A percentile compares a stretch with the other conserved stretches of the same genome.
Evolutionary conservation across 2,888 invertebrate genomes (phyloP).

Genomic region (Cheilosia vernalis): DNA sequence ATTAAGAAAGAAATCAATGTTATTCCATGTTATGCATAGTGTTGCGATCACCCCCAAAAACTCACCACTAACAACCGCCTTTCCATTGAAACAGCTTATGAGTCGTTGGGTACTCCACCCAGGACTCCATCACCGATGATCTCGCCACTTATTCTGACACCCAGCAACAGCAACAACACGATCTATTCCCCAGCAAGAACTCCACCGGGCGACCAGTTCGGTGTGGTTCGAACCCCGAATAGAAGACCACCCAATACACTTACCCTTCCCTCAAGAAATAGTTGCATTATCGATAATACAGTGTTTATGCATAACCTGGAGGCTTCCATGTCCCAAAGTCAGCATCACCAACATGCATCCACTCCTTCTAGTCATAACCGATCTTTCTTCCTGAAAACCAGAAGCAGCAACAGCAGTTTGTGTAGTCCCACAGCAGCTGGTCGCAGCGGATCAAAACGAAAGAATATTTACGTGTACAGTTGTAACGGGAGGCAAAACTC

Average conservation of each 20-base stretch:
- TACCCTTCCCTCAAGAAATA: constrained; percentile 61
- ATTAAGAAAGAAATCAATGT: constrained; percentile 49
- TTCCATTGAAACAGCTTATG: constrained; percentile 73
- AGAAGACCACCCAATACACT: constrained; percentile 72
- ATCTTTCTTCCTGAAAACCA: constrained; percentile 37
- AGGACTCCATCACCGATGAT: constrained; percentile 75
- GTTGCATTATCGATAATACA: constrained; percentile 65
- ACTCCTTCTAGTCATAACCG: constrained; percentile 32
- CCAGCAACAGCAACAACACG: constrained; percentile 58
- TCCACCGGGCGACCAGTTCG: constrained; percentile 54
- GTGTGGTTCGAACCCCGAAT: constrained; percentile 74
- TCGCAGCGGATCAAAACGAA: constrained; percentile 59
- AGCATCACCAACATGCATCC: constrained; percentile 18
- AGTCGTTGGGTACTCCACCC: constrained; percentile 76
- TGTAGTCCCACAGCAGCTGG: constrained; percentile 44
- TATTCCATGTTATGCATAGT: constrained; percentile 37
- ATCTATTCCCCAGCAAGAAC: constrained; percentile 39
- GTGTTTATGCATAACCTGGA: constrained; percentile 72
- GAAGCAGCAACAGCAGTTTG: constrained; percentile 47
- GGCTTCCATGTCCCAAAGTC: constrained; percentile 55
- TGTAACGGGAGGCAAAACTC: constrained; percentile 54
- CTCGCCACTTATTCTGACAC: constrained; percentile 71
- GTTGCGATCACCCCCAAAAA: not conserved
- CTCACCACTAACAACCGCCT: not conserved
- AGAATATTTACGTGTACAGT: constrained; percentile 44